Evolutionary conservation across 1,140 invertebrate species (phyloP).

Genomic region (Probaryconus sp.): DNA sequence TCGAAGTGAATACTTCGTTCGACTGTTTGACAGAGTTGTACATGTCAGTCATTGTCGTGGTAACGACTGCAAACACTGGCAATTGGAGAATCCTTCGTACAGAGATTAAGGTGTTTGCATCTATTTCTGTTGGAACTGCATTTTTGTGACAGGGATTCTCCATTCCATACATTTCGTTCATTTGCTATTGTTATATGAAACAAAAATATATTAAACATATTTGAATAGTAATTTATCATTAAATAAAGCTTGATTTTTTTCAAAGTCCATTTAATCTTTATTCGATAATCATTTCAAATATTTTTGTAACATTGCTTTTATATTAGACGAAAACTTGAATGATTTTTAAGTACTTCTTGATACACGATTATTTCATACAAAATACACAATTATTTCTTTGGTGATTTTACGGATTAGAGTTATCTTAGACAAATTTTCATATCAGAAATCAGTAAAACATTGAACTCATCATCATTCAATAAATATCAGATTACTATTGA

Average conservation of each 20-base stretch:
- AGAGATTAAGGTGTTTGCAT: slow-evolving; percentile 38
- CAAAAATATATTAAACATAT: neutral
- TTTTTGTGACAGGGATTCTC: slow-evolving; percentile 43
- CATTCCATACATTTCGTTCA: slow-evolving; percentile 62
- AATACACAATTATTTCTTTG: no score
- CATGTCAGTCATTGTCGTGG: slow-evolving; percentile 50
- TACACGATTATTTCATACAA: no score
- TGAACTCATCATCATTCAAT: no score
- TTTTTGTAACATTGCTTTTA: no score
- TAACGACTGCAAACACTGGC: slow-evolving; percentile 57
- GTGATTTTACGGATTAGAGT: no score
- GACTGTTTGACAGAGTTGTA: slow-evolving; percentile 63
- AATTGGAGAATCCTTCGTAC: slow-evolving; percentile 52
- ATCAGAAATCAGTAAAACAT: no score
- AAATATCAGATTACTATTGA: no score
- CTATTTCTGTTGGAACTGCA: slow-evolving; percentile 1
- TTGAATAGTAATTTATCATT: neutral
- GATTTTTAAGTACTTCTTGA: no score
- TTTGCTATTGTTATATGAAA: slow-evolving; percentile 61
- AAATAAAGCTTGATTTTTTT: neutral
- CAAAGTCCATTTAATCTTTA: no score
- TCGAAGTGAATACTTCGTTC: slow-evolving; percentile 57
- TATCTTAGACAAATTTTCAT: no score
- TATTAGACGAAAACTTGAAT: no score
- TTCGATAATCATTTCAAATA: no score